Percentiles rank a stretch among this genome's conserved stretches.
phyloP scores from a whole-genome alignment of 2,797 vertebrate species.

The Notamacropus eugenii region DNA sequence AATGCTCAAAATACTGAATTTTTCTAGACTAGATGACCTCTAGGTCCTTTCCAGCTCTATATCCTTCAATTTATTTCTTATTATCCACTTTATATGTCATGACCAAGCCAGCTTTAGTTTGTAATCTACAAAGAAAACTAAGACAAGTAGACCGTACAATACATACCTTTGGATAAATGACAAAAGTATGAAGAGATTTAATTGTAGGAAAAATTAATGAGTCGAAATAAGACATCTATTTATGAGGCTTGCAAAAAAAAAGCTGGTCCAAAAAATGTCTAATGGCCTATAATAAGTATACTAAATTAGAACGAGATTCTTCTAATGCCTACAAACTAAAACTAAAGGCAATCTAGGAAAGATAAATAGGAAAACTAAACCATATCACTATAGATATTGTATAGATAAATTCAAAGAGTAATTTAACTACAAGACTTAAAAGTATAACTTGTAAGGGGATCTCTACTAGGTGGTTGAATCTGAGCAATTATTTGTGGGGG shows the following conservation, averaged over 20 bases:
- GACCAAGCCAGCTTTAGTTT: neutral
- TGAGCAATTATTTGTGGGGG: neutral
- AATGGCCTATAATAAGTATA: neutral
- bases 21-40: neutral
- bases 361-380: neutral
- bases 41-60: neutral
- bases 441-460: neutral
- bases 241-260: constrained; percentile 29
- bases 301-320: constrained; percentile 19
- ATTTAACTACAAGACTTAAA: neutral
- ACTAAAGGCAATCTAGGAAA: constrained; percentile 12
- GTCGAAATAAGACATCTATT: neutral
- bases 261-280: neutral
- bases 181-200: constrained; percentile 15
- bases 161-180: constrained; percentile 4
- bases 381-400: neutral
- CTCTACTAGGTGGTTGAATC: neutral
- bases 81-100: neutral
- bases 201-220: neutral
- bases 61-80: neutral
- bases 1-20: neutral
- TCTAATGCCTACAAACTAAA: neutral
- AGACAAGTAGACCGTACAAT: neutral
- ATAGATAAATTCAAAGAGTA: neutral
- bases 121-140: neutral